Conservation (phyloP, 2,113 vertebrate genomes). For the Mormyrus lacerda region DNA sequence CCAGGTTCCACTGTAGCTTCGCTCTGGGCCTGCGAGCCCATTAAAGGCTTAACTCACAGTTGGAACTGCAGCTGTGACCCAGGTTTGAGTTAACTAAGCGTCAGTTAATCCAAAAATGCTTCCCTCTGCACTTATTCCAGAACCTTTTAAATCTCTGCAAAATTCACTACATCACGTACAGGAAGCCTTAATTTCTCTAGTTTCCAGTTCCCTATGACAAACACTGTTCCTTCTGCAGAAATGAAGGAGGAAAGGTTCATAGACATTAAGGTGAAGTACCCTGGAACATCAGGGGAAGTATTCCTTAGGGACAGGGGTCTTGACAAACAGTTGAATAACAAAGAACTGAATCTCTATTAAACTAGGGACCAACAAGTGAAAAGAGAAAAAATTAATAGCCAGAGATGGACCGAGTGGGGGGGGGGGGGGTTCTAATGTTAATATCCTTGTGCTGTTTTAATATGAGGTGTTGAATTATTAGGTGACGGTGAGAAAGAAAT, state of each 20-base stretch:
- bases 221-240: neutral
- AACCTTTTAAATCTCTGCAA: neutral
- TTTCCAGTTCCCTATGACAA: neutral
- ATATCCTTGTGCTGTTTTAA: neutral
- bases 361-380: neutral
- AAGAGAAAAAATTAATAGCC: neutral
- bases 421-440: neutral
- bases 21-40: neutral
- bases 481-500: neutral
- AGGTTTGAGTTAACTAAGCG: neutral
- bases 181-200: neutral
- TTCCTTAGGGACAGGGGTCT: neutral
- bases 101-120: neutral
- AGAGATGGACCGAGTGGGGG: neutral
- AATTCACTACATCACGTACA: neutral
- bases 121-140: neutral
- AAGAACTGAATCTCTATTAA: neutral
- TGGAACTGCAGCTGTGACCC: neutral
- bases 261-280: neutral
- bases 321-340: neutral
- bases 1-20: neutral
- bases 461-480: neutral
- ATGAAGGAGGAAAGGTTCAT: neutral
- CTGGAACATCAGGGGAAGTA: neutral
- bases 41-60: neutral